A percentile compares a stretch with the other conserved stretches of the same genome.
phyloP scores from a whole-genome alignment of 1,140 invertebrate species.

The Dendroctonus ponderosae region DNA sequence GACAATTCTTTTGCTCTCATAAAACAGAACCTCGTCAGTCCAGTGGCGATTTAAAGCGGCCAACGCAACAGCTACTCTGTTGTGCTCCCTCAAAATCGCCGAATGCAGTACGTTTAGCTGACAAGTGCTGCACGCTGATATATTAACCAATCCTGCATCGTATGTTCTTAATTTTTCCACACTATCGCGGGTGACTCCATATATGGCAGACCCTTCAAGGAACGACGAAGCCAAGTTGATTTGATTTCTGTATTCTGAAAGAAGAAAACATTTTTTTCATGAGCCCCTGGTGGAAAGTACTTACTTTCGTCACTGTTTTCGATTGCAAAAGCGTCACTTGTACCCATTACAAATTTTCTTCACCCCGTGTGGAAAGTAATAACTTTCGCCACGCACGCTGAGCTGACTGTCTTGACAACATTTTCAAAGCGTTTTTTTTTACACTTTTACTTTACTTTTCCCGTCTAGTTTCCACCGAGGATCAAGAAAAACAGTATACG shows the following conservation, averaged over 20 bases:
- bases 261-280: constrained; percentile 22
- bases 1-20: constrained; percentile 77
- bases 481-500: too few relatives aligned
- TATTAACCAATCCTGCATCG: constrained; percentile 67
- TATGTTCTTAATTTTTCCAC: constrained; percentile 70
- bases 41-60: constrained; percentile 76
- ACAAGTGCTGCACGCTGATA: constrained; percentile 61
- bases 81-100: constrained; percentile 75
- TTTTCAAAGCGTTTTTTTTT: too few relatives aligned
- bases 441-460: too few relatives aligned
- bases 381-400: too few relatives aligned
- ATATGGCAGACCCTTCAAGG: constrained; percentile 82
- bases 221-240: constrained; percentile 87
- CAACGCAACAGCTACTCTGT: constrained; percentile 73
- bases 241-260: constrained; percentile 69
- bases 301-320: too few relatives aligned
- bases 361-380: too few relatives aligned
- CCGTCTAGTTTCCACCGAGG: too few relatives aligned
- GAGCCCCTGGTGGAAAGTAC: too few relatives aligned
- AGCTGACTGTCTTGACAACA: too few relatives aligned
- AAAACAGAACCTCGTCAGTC: constrained; percentile 78
- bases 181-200: constrained; percentile 72
- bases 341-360: too few relatives aligned
- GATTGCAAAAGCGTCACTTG: too few relatives aligned
- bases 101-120: constrained; percentile 58